These are phyloP conservation scores for Zosterops pallidus DNA, from an alignment of 2,113 vertebrate genomes.

Conservation along the genomic window DNA sequence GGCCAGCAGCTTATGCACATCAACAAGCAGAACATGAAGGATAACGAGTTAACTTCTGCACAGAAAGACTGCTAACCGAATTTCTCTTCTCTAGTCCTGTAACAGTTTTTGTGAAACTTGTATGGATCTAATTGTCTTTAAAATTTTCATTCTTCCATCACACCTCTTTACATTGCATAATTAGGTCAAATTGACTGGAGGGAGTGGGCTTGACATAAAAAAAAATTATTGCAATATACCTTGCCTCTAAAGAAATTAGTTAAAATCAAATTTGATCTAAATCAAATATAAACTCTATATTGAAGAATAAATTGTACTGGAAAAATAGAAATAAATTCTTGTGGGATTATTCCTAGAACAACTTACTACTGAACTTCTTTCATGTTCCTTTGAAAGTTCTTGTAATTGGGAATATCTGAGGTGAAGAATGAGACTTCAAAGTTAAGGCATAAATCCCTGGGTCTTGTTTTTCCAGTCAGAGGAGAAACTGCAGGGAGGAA, in stretches of 20 bases:
- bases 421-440: background rate
- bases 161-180: background rate
- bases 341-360: background rate
- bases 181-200: background rate
- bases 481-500: background rate
- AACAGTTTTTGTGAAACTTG: background rate
- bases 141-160: background rate
- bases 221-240: background rate
- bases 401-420: background rate
- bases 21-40: background rate
- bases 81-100: background rate
- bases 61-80: fast-evolving
- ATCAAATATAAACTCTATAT: background rate
- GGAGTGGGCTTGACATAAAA: background rate
- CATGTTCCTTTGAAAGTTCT: background rate
- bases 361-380: background rate
- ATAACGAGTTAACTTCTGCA: background rate
- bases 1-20: background rate
- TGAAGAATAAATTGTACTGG: background rate
- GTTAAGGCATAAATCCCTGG: background rate
- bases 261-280: background rate
- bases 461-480: background rate
- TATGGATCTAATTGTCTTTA: background rate
- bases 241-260: background rate
- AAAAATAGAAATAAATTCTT: background rate